Base-by-base conservation (phyloP, 2,113 vertebrate genomes). In the Rafetus swinhoei region DNA sequence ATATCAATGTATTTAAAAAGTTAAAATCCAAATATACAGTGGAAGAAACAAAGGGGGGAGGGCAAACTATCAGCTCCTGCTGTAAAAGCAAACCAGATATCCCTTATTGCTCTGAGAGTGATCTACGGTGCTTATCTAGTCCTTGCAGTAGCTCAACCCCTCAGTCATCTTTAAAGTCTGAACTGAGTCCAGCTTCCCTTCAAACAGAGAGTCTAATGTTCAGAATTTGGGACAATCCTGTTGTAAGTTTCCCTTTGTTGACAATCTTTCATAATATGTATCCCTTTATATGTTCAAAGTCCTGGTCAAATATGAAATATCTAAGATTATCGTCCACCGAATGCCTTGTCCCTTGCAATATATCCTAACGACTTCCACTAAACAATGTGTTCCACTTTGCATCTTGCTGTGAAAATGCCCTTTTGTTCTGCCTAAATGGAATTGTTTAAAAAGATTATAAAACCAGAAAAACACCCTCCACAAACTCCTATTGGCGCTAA, bases 381-480 rank as follows among this genome's bases (percentile, higher is more conserved):
- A 65, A 32, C 15, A n/a, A n/a, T n/a, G 14, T 18, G 15, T 32
- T 69, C 62, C 62, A 69, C 62, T 32, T 69, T 69, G 62, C 32
- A n/a, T n/a, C n/a, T n/a, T 32, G 29, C 62, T n/a, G 29, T 19
- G 62, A 69, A 3, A 8, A 27, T 1, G 1, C 2, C 57, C 32
- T 13, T 80, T 50, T 32, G 84, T 55, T 65, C 7, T 69, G 57
- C 32, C n/a, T 32, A 1, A 86, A 69, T n/a, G 32, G 62, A 69
- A 8, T 69, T 69, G 32, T n/a, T 69, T n/a, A 69, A 69, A 69
- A 15, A n/a, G 62, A n/a, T 69, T n/a, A 69, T 69, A 69, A 18
- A 69, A 69, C 32, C 62, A n/a, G 32, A 69, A 69, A 69, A 69
- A 18, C 62, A 69, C 32, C 62, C 62, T 69, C 8, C 8, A 8